Evolutionary conservation across 1,140 invertebrate species (phyloP).

Genomic region (Arion vulgaris): DNA sequence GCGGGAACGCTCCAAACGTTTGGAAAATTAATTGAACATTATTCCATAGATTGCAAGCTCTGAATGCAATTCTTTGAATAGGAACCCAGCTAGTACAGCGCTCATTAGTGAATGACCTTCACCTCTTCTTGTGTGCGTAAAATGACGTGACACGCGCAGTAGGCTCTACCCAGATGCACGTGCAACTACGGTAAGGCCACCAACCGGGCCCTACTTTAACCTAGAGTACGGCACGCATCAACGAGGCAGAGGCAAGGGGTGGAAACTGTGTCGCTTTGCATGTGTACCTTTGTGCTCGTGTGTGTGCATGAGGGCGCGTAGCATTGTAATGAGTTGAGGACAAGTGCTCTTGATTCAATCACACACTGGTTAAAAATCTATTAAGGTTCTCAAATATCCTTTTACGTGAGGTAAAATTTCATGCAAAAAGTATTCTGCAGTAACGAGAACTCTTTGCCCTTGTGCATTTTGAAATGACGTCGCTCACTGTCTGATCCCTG

Average conservation of each 20-base stretch:
- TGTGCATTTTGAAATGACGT: background rate
- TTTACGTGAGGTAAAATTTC: background rate
- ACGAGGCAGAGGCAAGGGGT: background rate
- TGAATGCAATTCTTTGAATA: background rate
- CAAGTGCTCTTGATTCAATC: background rate
- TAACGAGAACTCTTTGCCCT: background rate
- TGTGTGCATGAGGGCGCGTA: background rate
- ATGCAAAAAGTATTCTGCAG: background rate
- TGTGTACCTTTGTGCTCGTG: background rate
- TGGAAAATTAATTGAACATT: background rate
- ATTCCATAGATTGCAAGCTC: background rate
- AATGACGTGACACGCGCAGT: background rate
- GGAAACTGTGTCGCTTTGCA: background rate
- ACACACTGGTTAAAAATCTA: background rate
- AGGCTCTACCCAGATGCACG: background rate
- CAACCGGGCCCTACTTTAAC: background rate
- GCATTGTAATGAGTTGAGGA: background rate
- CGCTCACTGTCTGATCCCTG: no score
- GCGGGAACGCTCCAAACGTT: background rate
- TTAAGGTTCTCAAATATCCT: background rate
- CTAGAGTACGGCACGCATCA: background rate
- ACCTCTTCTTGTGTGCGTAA: background rate
- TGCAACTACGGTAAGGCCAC: background rate
- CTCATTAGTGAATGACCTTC: constrained; percentile 2
- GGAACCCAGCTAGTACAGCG: background rate